A percentile compares a stretch with the other conserved stretches of the same genome.
Conservation (phyloP, 2,888 invertebrate species). For the Drosophila rellima region DNA sequence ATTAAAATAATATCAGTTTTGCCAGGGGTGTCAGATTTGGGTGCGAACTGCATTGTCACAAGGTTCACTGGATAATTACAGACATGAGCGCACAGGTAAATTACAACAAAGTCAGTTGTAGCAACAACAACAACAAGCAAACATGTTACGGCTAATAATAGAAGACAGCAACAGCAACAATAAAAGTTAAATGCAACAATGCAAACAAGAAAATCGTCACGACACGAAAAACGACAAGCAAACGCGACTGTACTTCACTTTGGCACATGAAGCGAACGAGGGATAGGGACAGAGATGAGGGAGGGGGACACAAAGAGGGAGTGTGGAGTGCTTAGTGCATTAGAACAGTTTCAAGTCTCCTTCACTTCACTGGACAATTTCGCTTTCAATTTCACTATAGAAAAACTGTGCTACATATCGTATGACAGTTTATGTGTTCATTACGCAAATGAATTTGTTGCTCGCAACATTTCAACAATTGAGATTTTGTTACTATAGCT, state of each 20-base stretch:
- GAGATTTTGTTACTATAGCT: conserved; percentile 42
- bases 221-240: conserved; percentile 38
- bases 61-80: conserved; percentile 73
- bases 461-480: conserved; percentile 32
- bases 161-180: conserved; percentile 40
- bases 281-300: not conserved
- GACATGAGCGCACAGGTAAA: conserved; percentile 71
- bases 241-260: conserved; percentile 68
- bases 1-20: conserved; percentile 39
- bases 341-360: conserved; percentile 34
- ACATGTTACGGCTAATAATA: conserved; percentile 62
- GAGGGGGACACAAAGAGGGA: not conserved
- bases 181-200: conserved; percentile 55
- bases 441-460: conserved; percentile 56
- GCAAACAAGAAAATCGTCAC: conserved; percentile 69
- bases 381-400: conserved; percentile 67
- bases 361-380: conserved; percentile 49
- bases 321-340: conserved; percentile 42
- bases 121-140: conserved; percentile 39
- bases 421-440: conserved; percentile 44
- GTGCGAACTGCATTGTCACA: conserved; percentile 57
- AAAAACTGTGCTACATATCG: conserved; percentile 54
- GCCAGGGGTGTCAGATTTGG: conserved; percentile 35
- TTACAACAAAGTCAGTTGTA: conserved; percentile 42
- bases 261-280: conserved; percentile 3